Conservation (phyloP, 2,797 vertebrate genomes). For the Notoglanidium macrostoma region DNA sequence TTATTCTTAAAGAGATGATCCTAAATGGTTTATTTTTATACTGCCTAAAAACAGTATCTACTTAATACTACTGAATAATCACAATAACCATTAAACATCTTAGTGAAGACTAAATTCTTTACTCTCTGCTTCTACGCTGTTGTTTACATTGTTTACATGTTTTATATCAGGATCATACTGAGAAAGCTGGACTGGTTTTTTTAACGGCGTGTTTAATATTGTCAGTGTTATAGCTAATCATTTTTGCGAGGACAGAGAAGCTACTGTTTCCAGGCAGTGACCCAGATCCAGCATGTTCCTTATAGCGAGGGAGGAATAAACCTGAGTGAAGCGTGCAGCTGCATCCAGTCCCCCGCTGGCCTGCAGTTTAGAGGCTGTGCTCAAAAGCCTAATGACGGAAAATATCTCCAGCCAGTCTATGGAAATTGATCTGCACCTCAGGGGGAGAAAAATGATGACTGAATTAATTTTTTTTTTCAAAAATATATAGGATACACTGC, state of each 20-base stretch:
- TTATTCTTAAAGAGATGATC: neutral
- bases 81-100: neutral
- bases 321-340: conserved; percentile 77
- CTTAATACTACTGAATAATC: neutral
- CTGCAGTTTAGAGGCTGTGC: conserved; percentile 77
- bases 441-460: conserved; percentile 78
- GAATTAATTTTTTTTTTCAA: conserved; percentile 16
- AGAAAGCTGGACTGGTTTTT: neutral
- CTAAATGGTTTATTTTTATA: neutral
- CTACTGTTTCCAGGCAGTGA: neutral
- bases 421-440: conserved; percentile 85
- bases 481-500: conserved; percentile 64
- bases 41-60: neutral
- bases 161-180: neutral
- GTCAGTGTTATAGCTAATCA: neutral
- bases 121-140: neutral
- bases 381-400: conserved; percentile 79
- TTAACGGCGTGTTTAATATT: neutral
- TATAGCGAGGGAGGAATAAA: conserved; percentile 79
- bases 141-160: neutral
- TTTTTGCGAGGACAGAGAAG: neutral
- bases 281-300: conserved; percentile 13
- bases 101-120: neutral
- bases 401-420: conserved; percentile 80
- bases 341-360: conserved; percentile 74